These are phyloP conservation scores for Bostrychus sinensis DNA, from an alignment of 2,113 vertebrate species.

Conservation along the genomic window DNA sequence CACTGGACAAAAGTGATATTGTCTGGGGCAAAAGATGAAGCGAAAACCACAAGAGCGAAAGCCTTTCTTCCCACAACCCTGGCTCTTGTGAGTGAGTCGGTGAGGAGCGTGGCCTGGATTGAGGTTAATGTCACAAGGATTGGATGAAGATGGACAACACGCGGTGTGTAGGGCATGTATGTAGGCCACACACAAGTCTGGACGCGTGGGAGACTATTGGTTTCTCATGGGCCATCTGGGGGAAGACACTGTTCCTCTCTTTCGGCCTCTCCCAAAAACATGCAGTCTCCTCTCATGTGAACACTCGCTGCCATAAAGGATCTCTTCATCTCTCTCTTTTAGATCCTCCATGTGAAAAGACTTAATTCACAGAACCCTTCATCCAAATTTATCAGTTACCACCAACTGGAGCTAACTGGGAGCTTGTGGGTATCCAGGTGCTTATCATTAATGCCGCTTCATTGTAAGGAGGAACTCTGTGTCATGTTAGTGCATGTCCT, in stretches of 20 bases:
- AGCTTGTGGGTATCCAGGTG: slow-evolving; percentile 79
- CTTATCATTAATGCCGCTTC: slow-evolving; percentile 74
- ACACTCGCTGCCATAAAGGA: slow-evolving; percentile 70
- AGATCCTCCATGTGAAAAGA: slow-evolving; percentile 66
- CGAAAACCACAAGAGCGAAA: slow-evolving; percentile 57
- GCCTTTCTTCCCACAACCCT: slow-evolving; percentile 64
- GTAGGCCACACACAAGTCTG: slow-evolving; percentile 68
- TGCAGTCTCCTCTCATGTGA: slow-evolving; percentile 74
- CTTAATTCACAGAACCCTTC: slow-evolving; percentile 65
- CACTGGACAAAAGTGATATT: slow-evolving; percentile 76
- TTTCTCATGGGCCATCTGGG: slow-evolving; percentile 70
- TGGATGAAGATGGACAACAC: slow-evolving; percentile 61
- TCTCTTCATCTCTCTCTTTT: slow-evolving; percentile 68
- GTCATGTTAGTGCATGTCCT: slow-evolving; percentile 67
- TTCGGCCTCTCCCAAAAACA: slow-evolving; percentile 49
- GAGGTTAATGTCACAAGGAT: slow-evolving; percentile 59
- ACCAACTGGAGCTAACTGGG: slow-evolving; percentile 72
- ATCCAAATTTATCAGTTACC: slow-evolving; percentile 74
- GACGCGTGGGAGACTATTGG: slow-evolving; percentile 74
- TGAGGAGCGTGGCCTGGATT: slow-evolving; percentile 60
- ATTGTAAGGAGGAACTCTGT: slow-evolving; percentile 65
- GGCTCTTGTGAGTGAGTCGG: slow-evolving; percentile 52
- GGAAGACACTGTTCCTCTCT: slow-evolving; percentile 68
- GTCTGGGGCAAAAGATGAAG: too few species aligned
- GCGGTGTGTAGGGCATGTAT: slow-evolving; percentile 51